Base-by-base conservation (phyloP, 2,888 invertebrate genomes). In the Helleia helle region DNA sequence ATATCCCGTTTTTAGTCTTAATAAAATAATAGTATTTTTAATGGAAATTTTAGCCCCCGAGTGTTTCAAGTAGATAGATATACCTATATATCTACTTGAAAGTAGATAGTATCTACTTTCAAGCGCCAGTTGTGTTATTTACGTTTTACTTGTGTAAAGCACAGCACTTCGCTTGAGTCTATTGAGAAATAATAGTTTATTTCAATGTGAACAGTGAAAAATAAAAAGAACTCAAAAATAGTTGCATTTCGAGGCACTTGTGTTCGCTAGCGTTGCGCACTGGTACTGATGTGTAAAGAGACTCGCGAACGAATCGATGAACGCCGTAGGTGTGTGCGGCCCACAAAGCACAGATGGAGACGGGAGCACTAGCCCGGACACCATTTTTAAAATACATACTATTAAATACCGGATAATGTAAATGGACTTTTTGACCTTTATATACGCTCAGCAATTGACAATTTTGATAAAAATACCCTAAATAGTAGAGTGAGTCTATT, bases 231-330 rank as follows among this genome's bases (percentile, higher is more conserved):
- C 66, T 63, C 62, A 75, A 79, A 77, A 76, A 68, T 68, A 70
- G 62, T 54, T 63, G 60, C 62, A 59, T 61, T 62, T 44, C 13
- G 34, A 45, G 61, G 65, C 76, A 80, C 79, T 79, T 73, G 79
- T 61, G 61, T 65, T 69, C 63, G 64, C 62, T 63, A 55, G 79
- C 81, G 83, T 74, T 83, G 83, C 83, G 83, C 83, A 77, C 74
- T 77, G 62, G 71, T 80, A 83, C 84, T 80, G 84, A 72, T 65
- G 47, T 59, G 67, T 64, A 61, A 64, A 61, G n/a, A n/a, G n/a
- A n/a, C n/a, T n/a, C n/a, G 67, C 61, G 68, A 71, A 66, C 69
- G 73, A 81, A 83, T 83, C 83, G 77, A 84, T 83, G 83, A 71
- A 70, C 71, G 69, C 65, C 64, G 59, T 58, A 55, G 58, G 59